Evolutionary conservation across 2,113 vertebrate genomes (phyloP).

Genomic region (Gopherus evgoodei): DNA sequence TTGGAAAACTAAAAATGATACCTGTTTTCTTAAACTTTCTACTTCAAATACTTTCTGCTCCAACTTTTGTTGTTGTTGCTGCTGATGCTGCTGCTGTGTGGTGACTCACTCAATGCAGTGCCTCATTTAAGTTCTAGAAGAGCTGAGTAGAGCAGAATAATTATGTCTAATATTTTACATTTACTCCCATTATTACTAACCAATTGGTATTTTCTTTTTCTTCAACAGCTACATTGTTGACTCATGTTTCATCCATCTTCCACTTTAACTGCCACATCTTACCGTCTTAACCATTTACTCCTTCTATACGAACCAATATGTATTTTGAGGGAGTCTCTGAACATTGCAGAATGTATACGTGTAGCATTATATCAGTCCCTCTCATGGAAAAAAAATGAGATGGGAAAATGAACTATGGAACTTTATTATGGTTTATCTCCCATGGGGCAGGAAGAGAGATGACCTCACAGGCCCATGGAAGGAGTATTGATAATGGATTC

Average conservation of each 20-base stretch:
- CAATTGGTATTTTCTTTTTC: background rate
- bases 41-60: slow-evolving; percentile 4
- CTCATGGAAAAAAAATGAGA: background rate
- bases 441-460: background rate
- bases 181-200: background rate
- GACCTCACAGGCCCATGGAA: background rate
- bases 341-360: background rate
- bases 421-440: background rate
- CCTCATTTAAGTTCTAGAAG: slow-evolving; percentile 6
- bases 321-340: background rate
- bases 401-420: background rate
- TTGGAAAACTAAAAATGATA: background rate
- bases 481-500: background rate
- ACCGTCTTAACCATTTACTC: background rate
- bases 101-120: background rate
- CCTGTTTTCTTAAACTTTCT: background rate
- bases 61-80: background rate
- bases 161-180: slow-evolving; percentile 5
- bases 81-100: background rate
- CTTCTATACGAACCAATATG: background rate
- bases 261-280: background rate
- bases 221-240: background rate
- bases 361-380: background rate
- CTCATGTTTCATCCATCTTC: background rate
- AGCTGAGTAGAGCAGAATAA: background rate